A percentile compares a stretch with the other conserved stretches of the same genome.
Conservation (phyloP, 1,140 invertebrate species). For the Orchesella cincta region DNA sequence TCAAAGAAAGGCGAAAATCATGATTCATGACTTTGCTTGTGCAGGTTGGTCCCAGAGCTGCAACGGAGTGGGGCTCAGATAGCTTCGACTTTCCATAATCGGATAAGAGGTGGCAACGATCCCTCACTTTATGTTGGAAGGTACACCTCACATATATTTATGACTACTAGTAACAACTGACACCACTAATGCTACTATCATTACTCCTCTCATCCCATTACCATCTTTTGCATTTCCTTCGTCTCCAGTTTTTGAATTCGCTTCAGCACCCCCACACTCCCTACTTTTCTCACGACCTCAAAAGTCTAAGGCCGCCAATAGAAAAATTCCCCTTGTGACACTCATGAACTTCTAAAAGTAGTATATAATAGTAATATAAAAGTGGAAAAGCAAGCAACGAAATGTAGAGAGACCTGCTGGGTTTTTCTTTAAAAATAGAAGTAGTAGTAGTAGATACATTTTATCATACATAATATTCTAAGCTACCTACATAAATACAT, state of each 20-base stretch:
- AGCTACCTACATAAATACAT: no score
- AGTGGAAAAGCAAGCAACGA: no score
- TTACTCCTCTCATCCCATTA: constrained; percentile 11
- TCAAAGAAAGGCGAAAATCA: not conserved
- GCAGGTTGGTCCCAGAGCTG: constrained; percentile 48
- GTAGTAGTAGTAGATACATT: no score
- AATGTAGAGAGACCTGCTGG: no score
- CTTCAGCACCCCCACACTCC: not conserved
- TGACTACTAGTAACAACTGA: not conserved
- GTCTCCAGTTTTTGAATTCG: not conserved
- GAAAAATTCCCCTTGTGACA: no score
- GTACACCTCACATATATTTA: constrained; percentile 34
- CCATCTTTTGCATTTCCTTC: constrained; percentile 19
- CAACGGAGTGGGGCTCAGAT: constrained; percentile 48
- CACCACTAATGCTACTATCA: not conserved
- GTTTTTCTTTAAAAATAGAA: no score
- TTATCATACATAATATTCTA: no score
- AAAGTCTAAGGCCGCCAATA: no score
- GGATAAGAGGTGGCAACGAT: constrained; percentile 48
- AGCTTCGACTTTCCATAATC: constrained; percentile 47
- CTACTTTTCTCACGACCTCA: not conserved
- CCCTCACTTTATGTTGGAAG: constrained; percentile 49
- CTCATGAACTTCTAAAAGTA: no score
- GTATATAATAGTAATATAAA: no score
- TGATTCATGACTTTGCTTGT: constrained; percentile 15